Evolutionary conservation across 1,140 invertebrate species (phyloP).

Genomic region (Hyposmocoma kahamanoa): DNA sequence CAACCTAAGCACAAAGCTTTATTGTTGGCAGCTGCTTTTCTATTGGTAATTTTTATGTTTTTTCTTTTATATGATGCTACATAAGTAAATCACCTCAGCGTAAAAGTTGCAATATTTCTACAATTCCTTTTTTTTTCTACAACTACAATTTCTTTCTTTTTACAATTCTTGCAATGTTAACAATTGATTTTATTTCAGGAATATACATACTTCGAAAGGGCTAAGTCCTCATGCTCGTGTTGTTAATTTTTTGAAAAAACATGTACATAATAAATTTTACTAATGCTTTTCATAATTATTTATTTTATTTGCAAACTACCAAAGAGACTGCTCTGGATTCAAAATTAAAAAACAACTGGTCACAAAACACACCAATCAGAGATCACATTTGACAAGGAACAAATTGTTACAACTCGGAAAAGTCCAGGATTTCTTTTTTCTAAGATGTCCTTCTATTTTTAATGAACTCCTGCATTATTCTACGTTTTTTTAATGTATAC

Average conservation of each 20-base stretch:
- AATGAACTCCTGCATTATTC: no score
- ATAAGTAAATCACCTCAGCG: background rate
- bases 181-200: slow-evolving; percentile 49
- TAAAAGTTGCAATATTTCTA: background rate
- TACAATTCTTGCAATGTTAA: background rate
- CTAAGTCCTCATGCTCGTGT: slow-evolving; percentile 42
- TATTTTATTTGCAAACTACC: no score
- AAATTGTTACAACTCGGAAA: no score
- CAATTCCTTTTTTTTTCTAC: background rate
- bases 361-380: no score
- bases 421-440: no score
- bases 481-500: no score
- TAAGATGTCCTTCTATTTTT: no score
- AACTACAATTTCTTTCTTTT: background rate
- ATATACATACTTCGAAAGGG: slow-evolving; percentile 64
- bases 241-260: slow-evolving; percentile 44
- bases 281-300: no score
- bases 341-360: no score
- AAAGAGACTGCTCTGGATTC: no score
- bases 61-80: background rate
- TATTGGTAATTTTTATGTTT: slow-evolving; percentile 59
- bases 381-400: no score
- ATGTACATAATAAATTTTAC: no score
- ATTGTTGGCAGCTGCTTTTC: slow-evolving; percentile 73
- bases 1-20: slow-evolving; percentile 74